Evolutionary conservation across 2,888 invertebrate genomes (phyloP), one percentile per base, ranked within the genome.

Genomic region (Palloptera scutellata): DNA sequence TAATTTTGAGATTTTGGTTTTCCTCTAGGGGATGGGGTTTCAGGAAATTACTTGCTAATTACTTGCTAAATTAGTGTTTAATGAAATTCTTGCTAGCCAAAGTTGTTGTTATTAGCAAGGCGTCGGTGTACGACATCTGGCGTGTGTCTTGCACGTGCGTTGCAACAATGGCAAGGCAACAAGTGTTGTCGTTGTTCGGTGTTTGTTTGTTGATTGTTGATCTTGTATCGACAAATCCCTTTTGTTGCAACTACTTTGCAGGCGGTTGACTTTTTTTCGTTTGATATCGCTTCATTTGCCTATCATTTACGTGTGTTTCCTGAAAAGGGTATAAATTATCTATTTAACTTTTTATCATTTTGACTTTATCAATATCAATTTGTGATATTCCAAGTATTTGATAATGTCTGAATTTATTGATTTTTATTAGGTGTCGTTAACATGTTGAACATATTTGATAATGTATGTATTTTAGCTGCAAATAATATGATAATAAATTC

Each of bases 131-230:
- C 54, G 13, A 1, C n/a, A 11, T 11, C 41, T n/a, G 69, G 72
- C 79, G 74, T 75, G 78, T 79, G 81, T 68, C 54, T 61, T 53
- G 73, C 81, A 81, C 82, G 83, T 80, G 81, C 52, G 70, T 61
- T 42, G 30, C 59, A 1, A 57, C 61, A 61, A 53, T 20, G 13
- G 57, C 48, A 41, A 61, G 13, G 57, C 48, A 41, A 61, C 61
- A 66, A 66, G 57, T 57, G 57, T 57, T n/a, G n/a, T 17, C 4
- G 61, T 11, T 12, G 55, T 15, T 66, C 55, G 17, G 9, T 45
- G 19, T n/a, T 48, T n/a, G 13, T 48, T 60, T 60, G 57, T 64
- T 70, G 61, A 72, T 70, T 73, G 59, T 19, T 60, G 51, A 30
- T 67, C 15, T 43, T 48, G 58, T 48, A 41, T 30, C 6, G 30